Percentiles rank a stretch among this genome's conserved stretches.
phyloP scores from a whole-genome alignment of 2,113 vertebrate genomes.

The Ailuropoda melanoleuca region DNA sequence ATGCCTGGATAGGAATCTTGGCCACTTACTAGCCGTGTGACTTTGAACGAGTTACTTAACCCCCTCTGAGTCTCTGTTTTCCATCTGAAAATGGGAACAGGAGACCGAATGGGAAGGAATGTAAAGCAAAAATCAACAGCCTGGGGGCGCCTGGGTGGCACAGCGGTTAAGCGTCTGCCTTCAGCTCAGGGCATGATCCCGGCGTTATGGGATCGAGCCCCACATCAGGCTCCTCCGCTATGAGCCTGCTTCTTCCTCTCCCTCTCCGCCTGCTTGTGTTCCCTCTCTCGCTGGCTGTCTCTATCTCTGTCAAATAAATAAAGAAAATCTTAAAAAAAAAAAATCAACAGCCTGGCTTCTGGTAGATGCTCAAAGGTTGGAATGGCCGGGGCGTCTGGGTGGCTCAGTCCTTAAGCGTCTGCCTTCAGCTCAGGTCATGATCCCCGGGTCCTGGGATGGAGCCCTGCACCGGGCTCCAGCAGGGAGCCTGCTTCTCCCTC shows the following conservation, averaged over 20 bases:
- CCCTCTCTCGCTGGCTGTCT: no score
- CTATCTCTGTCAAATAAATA: no score
- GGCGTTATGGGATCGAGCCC: not conserved
- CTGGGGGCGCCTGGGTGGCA: not conserved
- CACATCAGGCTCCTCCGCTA: rapidly evolving
- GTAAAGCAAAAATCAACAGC: not conserved
- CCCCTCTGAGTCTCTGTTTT: not conserved
- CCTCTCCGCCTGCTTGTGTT: not conserved
- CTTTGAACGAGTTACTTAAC: not conserved
- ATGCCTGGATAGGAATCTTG: not conserved
- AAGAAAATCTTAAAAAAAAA: no score
- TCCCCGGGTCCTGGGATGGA: not conserved
- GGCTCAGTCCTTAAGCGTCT: not conserved
- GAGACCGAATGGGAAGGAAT: not conserved
- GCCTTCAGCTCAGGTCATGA: not conserved
- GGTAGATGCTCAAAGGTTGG: not conserved
- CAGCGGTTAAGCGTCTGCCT: not conserved
- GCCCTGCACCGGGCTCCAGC: not conserved
- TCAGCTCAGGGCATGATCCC: not conserved
- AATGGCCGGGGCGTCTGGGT: not conserved
- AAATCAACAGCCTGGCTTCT: not conserved
- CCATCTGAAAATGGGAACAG: not conserved
- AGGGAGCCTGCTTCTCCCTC: no score
- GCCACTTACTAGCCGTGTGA: not conserved
- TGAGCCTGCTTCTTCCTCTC: no score